Percentiles rank a stretch among this genome's conserved stretches.
phyloP scores from a whole-genome alignment of 2,113 vertebrate species.

The Neolamprologus hecqui region DNA sequence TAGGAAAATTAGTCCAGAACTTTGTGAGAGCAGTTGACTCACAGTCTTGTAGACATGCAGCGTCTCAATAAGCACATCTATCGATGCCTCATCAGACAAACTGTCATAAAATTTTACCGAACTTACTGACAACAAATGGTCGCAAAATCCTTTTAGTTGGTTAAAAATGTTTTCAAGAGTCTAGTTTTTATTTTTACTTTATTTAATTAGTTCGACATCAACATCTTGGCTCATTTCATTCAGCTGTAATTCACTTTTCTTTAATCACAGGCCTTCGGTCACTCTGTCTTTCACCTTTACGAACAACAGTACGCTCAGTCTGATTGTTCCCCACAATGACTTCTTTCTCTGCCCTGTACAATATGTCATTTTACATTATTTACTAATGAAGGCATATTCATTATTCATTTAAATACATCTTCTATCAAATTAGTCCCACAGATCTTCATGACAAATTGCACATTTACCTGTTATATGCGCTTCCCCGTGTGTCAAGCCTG shows the following conservation, averaged over 20 bases:
- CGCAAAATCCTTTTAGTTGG: too few relatives aligned
- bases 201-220: accelerated
- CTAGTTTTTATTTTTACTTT: neutral
- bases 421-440: neutral
- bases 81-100: neutral
- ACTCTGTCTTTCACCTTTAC: neutral
- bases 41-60: neutral
- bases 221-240: neutral
- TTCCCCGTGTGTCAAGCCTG: conserved; percentile 22
- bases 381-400: neutral
- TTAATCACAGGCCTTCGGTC: neutral
- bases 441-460: conserved; percentile 23
- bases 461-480: neutral
- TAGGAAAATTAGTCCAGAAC: neutral
- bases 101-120: too few relatives aligned
- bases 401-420: neutral
- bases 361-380: neutral
- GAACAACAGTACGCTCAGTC: neutral
- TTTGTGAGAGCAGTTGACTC: neutral
- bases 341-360: neutral
- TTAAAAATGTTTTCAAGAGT: neutral
- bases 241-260: neutral
- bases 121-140: too few relatives aligned
- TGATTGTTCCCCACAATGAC: neutral
- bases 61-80: neutral